phyloP scores from a whole-genome alignment of 2,797 vertebrate species.

The Anolis apletophallus region DNA sequence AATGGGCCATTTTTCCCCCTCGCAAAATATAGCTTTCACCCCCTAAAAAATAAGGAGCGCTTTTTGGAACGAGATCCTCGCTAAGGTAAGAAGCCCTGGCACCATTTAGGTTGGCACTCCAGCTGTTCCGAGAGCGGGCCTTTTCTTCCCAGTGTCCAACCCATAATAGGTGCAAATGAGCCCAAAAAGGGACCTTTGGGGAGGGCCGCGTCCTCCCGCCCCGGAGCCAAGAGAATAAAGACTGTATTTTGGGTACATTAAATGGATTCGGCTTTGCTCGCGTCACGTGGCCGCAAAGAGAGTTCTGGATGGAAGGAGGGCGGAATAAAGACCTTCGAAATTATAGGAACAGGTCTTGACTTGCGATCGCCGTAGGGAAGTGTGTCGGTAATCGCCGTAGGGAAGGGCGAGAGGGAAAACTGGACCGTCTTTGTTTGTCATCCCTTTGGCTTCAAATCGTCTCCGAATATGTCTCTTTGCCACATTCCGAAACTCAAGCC shows the following conservation, averaged over 20 bases:
- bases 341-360: constrained; percentile 44
- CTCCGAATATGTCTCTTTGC: too few species aligned
- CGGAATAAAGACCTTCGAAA: constrained; percentile 26
- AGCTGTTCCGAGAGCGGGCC: not conserved
- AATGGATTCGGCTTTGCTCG: not conserved
- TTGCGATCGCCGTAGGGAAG: constrained; percentile 47
- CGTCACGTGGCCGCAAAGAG: not conserved
- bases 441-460: too few species aligned
- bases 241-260: constrained; percentile 25
- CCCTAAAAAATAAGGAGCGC: not conserved
- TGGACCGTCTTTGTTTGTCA: too few species aligned
- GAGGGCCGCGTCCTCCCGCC: not conserved
- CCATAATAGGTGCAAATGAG: constrained; percentile 27
- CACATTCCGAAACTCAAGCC: too few species aligned
- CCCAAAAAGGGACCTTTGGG: not conserved
- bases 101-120: not conserved
- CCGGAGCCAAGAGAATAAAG: not conserved
- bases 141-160: accelerated
- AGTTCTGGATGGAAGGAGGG: accelerated
- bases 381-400: too few species aligned
- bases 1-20: not conserved
- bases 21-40: constrained; percentile 11
- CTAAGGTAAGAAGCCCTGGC: not conserved
- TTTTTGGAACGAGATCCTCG: not conserved
- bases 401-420: too few species aligned